Base-by-base conservation (phyloP, 2,797 vertebrate genomes). In the Synanceia verrucosa region DNA sequence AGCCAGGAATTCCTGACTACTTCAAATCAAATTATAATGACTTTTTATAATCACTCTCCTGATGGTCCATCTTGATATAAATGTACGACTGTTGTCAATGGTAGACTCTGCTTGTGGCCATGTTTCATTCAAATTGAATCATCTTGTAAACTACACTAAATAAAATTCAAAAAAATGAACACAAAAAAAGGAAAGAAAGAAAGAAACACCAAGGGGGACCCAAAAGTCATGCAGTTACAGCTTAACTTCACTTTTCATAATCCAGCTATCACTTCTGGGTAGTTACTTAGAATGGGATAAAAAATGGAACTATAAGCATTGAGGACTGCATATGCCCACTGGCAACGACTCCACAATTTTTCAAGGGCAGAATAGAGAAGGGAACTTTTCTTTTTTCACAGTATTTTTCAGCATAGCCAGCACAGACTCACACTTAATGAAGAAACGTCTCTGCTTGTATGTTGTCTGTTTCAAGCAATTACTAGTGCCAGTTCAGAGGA, bases 391-490 rank as follows among this genome's bases (percentile, higher is more conserved):
- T 21, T 37, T 36, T 29, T 29, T 12, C 14, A n/a, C 4, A n/a
- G 34, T 3, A 29, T 52, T 41, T 75, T 73, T 76, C 7, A 29
- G 76, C 76, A 41, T 33, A 78, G 53, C 62, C 70, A 72, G 72
- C 72, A 78, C 57, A 73, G 78, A 86, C 53, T 71, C 24, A 57
- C 73, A 28, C 23, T 41, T 84, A 66, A 84, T 78, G 74, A 90
- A 84, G 65, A 87, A 79, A 77, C 10, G 70, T 75, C 41, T 78
- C 65, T 64, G 65, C 68, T 88, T 91, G 90, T 68, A 85, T 88
- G 85, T 73, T 74, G 63, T 70, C 60, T 71, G 66, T 83, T 84
- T 89, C 75, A 75, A 79, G 82, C 83, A 90, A 90, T 89, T 90
- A 86, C 78, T 50, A 53, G 52, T 82, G 79, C 68, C 67, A 80